Conservation (phyloP, 2,113 vertebrate species). For the Furnarius figulus region DNA sequence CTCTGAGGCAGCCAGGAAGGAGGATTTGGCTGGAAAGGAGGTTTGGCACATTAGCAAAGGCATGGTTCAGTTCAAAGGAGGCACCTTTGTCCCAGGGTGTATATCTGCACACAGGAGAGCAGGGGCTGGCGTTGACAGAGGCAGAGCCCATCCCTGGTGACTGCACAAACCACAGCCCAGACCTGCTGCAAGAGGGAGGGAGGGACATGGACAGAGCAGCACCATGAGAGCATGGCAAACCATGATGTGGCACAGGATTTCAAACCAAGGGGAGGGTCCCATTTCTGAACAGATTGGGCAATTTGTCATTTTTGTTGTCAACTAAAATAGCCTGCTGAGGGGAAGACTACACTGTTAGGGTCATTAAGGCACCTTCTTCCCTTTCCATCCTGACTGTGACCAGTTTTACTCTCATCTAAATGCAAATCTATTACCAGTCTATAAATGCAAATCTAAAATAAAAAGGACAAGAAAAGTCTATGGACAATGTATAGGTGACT, state of each 20-base stretch:
- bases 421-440: not conserved
- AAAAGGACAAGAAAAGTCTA: not conserved
- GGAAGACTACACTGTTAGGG: not conserved
- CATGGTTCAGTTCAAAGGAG: accelerated
- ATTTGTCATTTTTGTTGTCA: not conserved
- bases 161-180: not conserved
- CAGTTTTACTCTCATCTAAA: slow-evolving; percentile 3
- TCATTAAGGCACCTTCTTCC: not conserved
- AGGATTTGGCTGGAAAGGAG: not conserved
- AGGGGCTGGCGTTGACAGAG: not conserved
- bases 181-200: not conserved
- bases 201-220: not conserved
- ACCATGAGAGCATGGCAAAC: not conserved
- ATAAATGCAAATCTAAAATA: not conserved
- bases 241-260: not conserved
- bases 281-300: not conserved
- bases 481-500: not conserved
- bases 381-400: not conserved
- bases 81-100: not conserved
- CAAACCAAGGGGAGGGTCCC: not conserved
- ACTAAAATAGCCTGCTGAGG: not conserved
- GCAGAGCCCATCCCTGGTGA: not conserved
- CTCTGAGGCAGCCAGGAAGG: not conserved
- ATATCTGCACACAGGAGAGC: not conserved
- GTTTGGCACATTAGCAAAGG: not conserved